Conservation (phyloP, 2,888 invertebrate genomes). For the Sinodicranocentrus sp. region DNA sequence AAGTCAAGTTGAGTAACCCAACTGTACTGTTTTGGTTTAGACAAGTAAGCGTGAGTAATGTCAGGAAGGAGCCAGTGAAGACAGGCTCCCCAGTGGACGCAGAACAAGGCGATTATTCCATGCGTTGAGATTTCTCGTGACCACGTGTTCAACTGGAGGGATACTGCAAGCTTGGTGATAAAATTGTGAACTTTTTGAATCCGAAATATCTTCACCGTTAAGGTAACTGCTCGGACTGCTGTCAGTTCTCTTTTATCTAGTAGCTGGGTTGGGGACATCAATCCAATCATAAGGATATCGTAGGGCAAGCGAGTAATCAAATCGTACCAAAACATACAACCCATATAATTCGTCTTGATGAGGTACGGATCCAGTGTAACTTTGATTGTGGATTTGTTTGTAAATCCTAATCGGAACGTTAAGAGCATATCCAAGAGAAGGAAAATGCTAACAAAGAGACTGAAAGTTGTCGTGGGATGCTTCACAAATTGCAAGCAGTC, state of each 20-base stretch:
- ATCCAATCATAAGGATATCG: not conserved
- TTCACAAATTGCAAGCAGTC: not conserved
- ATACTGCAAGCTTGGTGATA: constrained; percentile 3
- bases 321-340: constrained; percentile 48
- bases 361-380: constrained; percentile 21
- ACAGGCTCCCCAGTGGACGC: constrained; percentile 60
- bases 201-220: constrained; percentile 18
- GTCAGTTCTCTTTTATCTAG: constrained; percentile 15
- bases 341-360: constrained; percentile 27
- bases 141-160: constrained; percentile 2
- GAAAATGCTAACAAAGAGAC: not conserved
- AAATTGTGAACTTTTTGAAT: constrained; percentile 23
- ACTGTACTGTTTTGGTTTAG: constrained; percentile 16
- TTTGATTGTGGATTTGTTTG: constrained; percentile 21
- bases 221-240: constrained; percentile 6
- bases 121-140: constrained; percentile 5
- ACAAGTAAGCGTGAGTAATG: constrained; percentile 19
- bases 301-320: constrained; percentile 43
- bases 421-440: constrained; percentile 50
- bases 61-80: constrained; percentile 54
- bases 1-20: constrained; percentile 66
- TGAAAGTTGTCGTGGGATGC: not conserved
- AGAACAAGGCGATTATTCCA: constrained; percentile 22
- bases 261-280: not conserved
- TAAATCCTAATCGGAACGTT: constrained; percentile 44